Base-by-base conservation (phyloP, 2,113 vertebrate genomes). In the Nyctibius bracteatus region DNA sequence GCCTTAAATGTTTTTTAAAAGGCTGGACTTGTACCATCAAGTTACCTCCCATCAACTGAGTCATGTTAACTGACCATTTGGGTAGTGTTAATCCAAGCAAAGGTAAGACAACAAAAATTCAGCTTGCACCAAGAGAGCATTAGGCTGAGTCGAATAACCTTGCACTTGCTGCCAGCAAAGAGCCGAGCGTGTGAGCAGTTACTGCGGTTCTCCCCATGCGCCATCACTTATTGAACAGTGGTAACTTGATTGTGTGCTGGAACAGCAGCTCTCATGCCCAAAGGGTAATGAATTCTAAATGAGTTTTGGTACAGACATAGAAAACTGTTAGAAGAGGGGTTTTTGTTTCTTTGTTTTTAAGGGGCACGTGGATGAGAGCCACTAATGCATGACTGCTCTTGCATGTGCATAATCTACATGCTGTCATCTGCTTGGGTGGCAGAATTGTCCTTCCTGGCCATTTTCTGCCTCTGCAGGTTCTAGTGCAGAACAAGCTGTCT, bases 1-100 rank as follows among this genome's bases (percentile, higher is more conserved):
- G 81, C 84, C 88, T 96, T 88, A 93, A 81, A 90, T 87, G 59
- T 88, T 95, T 97, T 95, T 95, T 86, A 43, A 73, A 91, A 97
- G 95, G 91, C 92, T 3, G 88, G 82, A 93, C 43, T 73, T 90
- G 72, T 83, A 78, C 63, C 18, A 41, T 83, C 88, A 33, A 95
- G 86, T 94, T 94, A 33, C 95, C 71, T 88, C 4, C 1, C 83
- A 27, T 49, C 90, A 83, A 0, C 74, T 49, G 85, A 86, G 66
- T 54, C 79, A 46, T 68, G 51, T 54, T 91, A 90, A 65, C 84
- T 89, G 84, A 8, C 55, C 93, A 4, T 81, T 92, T 77, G 94
- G 75, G 72, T 86, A 30, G 94, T 86, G 80, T 74, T 83, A 74
- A 90, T 28, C 55, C 90, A 54, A 46, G 55, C 70, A 57, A 27